Evolutionary conservation across 2,888 invertebrate genomes (phyloP).

Genomic region (Parnassius orleans): DNA sequence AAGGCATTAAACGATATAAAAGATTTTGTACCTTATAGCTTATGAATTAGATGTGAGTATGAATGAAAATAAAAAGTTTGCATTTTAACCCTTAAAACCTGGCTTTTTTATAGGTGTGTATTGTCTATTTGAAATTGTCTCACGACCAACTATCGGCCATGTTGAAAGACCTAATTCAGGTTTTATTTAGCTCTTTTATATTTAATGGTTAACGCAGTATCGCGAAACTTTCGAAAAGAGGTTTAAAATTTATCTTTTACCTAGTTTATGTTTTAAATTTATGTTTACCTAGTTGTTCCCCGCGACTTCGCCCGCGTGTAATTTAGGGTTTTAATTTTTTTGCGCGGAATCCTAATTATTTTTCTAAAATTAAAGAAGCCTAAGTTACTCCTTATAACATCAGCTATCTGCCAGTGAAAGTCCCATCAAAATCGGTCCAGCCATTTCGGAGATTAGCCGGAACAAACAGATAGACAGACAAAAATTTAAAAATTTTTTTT

Average conservation of each 20-base stretch:
- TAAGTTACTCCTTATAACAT: too few relatives aligned
- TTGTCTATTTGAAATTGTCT: constrained; percentile 28
- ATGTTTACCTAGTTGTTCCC: too few relatives aligned
- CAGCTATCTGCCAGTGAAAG: too few relatives aligned
- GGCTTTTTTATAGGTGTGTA: constrained; percentile 20
- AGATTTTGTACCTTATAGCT: neutral
- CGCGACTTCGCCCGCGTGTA: too few relatives aligned
- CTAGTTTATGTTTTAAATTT: neutral
- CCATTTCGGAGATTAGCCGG: too few relatives aligned
- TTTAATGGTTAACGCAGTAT: constrained; percentile 13
- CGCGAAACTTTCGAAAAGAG: constrained; percentile 1
- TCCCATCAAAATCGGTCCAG: too few relatives aligned
- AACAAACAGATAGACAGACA: too few relatives aligned
- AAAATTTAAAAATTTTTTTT: too few relatives aligned
- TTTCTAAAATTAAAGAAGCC: too few relatives aligned
- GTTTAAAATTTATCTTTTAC: neutral
- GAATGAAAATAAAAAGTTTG: constrained; percentile 11
- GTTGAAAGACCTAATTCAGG: constrained; percentile 20
- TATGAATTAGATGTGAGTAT: neutral
- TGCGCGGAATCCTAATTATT: too few relatives aligned
- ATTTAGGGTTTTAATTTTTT: too few relatives aligned
- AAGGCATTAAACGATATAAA: constrained; percentile 2
- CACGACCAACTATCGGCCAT: constrained; percentile 19
- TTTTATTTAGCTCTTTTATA: constrained; percentile 3
- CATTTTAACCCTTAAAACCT: constrained; percentile 23